Evolutionary conservation across 2,888 invertebrate genomes (phyloP).

Genomic region (Tetragonisca angustula): DNA sequence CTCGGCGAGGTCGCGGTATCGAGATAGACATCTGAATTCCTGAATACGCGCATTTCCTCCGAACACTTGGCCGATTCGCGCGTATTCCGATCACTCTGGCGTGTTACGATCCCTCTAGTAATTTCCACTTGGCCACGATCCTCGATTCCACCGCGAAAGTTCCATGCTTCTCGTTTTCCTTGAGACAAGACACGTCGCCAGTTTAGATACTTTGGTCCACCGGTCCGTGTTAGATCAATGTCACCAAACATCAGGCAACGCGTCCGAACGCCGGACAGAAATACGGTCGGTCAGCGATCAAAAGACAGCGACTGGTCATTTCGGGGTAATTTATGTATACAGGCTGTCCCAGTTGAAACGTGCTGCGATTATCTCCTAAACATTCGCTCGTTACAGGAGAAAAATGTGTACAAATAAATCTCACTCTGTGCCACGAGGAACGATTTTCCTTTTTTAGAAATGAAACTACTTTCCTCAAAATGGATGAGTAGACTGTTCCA

Average conservation of each 20-base stretch:
- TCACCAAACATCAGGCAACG: not conserved
- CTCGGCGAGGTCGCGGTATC: slow-evolving; percentile 10
- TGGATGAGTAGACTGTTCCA: too few species aligned
- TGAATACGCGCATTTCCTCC: not conserved
- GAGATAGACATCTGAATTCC: slow-evolving; percentile 45
- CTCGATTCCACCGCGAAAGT: not conserved
- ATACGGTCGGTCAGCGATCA: not conserved
- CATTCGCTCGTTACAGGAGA: too few species aligned
- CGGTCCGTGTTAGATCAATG: not conserved
- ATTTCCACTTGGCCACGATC: not conserved
- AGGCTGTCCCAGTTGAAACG: too few species aligned
- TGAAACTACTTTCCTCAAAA: too few species aligned
- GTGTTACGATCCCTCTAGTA: slow-evolving; percentile 19
- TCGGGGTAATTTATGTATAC: too few species aligned
- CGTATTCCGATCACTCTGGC: not conserved
- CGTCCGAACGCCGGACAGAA: not conserved
- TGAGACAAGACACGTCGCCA: not conserved
- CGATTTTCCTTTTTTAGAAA: too few species aligned
- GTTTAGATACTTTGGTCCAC: not conserved
- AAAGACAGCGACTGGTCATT: not conserved
- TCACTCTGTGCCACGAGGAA: too few species aligned
- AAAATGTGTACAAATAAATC: too few species aligned
- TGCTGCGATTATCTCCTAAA: too few species aligned
- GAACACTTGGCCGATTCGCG: slow-evolving; percentile 14
- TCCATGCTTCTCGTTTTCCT: too few species aligned